Conservation (phyloP, 1,140 invertebrate species). For the Drosophila parvula region DNA sequence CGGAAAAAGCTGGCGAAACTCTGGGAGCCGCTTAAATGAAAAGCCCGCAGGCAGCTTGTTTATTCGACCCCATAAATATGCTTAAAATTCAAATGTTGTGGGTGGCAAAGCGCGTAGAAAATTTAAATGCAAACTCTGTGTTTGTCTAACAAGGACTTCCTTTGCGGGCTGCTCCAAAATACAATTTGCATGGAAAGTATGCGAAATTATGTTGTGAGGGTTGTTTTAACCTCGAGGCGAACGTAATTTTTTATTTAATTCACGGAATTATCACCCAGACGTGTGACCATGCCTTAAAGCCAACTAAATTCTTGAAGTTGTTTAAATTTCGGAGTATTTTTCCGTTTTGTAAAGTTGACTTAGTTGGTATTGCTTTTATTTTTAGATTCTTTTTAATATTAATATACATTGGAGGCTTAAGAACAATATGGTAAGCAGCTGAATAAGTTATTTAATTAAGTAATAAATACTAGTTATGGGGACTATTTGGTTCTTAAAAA, state of each 20-base stretch:
- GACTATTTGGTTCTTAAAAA: neutral
- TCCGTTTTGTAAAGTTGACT: accelerated
- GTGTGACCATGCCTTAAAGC: neutral
- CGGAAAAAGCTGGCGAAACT: neutral
- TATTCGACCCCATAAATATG: slow-evolving; percentile 39
- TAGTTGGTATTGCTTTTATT: neutral
- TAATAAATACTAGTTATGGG: neutral
- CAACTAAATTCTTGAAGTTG: neutral
- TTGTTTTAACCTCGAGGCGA: slow-evolving; percentile 31
- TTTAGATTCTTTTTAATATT: too few species aligned
- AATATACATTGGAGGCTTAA: too few species aligned
- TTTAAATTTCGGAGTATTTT: neutral
- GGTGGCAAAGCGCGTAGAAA: slow-evolving; percentile 4
- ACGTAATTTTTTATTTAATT: slow-evolving; percentile 25
- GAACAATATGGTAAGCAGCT: too few species aligned
- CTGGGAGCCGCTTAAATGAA: slow-evolving; percentile 35
- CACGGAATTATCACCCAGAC: neutral
- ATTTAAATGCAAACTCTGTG: slow-evolving; percentile 28
- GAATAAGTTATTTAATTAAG: neutral
- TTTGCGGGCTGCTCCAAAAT: neutral
- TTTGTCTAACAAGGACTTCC: slow-evolving; percentile 16
- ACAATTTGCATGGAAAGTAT: slow-evolving; percentile 31
- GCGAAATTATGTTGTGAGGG: slow-evolving; percentile 28
- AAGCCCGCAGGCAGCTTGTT: slow-evolving; percentile 25
- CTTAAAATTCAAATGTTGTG: slow-evolving; percentile 39